phyloP scores from a whole-genome alignment of 2,888 invertebrate genomes.

The Eugnorisma glareosa region DNA sequence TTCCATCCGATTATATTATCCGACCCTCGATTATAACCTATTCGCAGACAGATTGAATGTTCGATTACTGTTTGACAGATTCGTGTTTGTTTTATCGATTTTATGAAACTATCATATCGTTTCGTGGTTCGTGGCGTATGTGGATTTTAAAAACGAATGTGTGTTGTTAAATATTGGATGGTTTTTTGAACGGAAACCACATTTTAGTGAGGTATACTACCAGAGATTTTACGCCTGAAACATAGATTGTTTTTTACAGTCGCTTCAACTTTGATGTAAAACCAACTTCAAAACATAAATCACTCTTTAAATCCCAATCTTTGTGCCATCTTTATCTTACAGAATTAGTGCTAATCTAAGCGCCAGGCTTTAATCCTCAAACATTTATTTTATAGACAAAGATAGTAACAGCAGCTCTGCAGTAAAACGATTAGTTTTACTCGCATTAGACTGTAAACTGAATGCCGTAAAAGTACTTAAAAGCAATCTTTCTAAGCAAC shows the following conservation, averaged over 20 bases:
- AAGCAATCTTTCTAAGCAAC: constrained; percentile 27
- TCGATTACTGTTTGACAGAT: constrained; percentile 59
- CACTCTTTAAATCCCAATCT: background rate
- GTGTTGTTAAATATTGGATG: background rate
- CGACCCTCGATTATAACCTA: constrained; percentile 73
- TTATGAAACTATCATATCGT: constrained; percentile 57
- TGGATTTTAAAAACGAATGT: constrained; percentile 41
- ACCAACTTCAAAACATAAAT: background rate
- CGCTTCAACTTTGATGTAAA: background rate
- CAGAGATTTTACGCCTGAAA: background rate
- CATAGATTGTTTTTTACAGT: background rate
- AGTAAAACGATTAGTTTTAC: constrained; percentile 32
- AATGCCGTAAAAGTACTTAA: constrained; percentile 36
- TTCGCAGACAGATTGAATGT: constrained; percentile 65
- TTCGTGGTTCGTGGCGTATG: constrained; percentile 54
- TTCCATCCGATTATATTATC: constrained; percentile 74
- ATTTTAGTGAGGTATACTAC: background rate
- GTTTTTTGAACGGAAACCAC: background rate
- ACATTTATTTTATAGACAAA: background rate
- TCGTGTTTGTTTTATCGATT: constrained; percentile 63
- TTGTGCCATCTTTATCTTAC: background rate
- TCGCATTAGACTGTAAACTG: constrained; percentile 47
- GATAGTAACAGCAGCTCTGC: background rate
- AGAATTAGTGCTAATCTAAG: constrained; percentile 6
- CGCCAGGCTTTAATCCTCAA: constrained; percentile 13